Conservation (phyloP, 30 jellyfish, hydroid and myxozoan genomes). For the Calvadosia cruxmelitensis region DNA sequence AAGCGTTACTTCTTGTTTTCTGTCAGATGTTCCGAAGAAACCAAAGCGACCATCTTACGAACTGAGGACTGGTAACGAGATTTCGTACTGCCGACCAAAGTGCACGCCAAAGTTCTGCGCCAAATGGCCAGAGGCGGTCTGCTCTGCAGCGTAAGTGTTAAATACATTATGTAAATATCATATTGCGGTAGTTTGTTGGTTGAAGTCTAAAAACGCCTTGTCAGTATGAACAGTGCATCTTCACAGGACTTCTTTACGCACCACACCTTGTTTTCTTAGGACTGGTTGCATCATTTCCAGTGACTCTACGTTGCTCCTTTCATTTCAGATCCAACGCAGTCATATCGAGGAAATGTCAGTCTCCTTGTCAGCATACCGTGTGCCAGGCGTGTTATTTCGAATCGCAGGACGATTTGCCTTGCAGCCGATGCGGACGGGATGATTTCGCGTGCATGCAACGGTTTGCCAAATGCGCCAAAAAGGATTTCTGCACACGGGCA, state of each 20-base stretch:
- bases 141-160: constrained; percentile 85
- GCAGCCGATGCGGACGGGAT: constrained; percentile 55
- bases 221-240: too few relatives aligned
- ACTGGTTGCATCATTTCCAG: too few relatives aligned
- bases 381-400: constrained; percentile 85
- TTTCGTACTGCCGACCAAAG: constrained; percentile 34
- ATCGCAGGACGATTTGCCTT: constrained; percentile 73
- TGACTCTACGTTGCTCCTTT: too few relatives aligned
- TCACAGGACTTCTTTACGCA: too few relatives aligned
- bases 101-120: constrained; percentile 82
- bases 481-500: constrained; percentile 70
- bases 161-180: too few relatives aligned
- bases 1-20: background rate
- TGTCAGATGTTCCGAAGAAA: constrained; percentile 4
- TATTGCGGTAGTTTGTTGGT: too few relatives aligned
- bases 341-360: constrained; percentile 55
- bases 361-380: constrained; percentile 85
- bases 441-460: constrained; percentile 58
- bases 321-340: constrained; percentile 51
- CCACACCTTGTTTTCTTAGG: too few relatives aligned
- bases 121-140: constrained; percentile 75
- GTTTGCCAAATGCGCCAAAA: constrained; percentile 64
- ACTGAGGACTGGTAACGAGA: background rate
- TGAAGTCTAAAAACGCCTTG: too few relatives aligned
- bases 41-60: background rate